Base-by-base conservation (phyloP, 1,140 invertebrate species). In the Yoshiicerus persimilis region DNA sequence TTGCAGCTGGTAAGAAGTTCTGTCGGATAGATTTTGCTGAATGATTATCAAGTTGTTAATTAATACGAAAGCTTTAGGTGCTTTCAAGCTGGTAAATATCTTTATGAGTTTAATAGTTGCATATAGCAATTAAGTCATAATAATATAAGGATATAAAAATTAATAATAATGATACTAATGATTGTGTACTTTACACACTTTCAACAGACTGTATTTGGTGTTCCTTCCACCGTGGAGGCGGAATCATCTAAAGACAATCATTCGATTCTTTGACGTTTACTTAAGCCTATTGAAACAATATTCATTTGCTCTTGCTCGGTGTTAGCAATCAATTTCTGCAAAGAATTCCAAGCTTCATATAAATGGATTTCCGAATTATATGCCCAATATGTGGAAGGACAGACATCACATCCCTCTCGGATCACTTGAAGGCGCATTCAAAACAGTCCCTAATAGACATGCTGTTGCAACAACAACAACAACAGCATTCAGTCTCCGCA, bases 381-480 rank as follows among this genome's bases (percentile, higher is more conserved):
- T 89, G 88, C 84, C 88, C 88, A 39, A 86, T 89, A 27, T 89
- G 88, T 64, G 84, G 86, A 2, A 36, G 84, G 70, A 30, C 75
- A 13, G 84, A 87, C 11, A 75, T 80, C 9, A 39, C 23, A 11
- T 62, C 56, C 2, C 41, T 87, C 9, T 70, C 80, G 8, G 56
- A 77, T 4, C 88, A 89, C 75, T 86, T 89, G 30, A 36, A 89
- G 70, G 56, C 86, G 16, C 88, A 89, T 75, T 89, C 88, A 23
- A 89, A 89, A 56, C 88, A 89, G 47, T 83, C 86, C 0, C 47
- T 89, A 47, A 88, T 88, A 30, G 85, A 88, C 11, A 86, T 86
- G 39, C 39, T 88, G 47, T 77, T 88, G 27, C 70, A 80, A 10
- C 85, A 88, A 27, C 87, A 88, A 27, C 84, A 86, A 32, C 84